These are phyloP conservation scores for Drosophila ercepeae DNA, from an alignment of 1,140 invertebrate genomes.

Conservation along the genomic window DNA sequence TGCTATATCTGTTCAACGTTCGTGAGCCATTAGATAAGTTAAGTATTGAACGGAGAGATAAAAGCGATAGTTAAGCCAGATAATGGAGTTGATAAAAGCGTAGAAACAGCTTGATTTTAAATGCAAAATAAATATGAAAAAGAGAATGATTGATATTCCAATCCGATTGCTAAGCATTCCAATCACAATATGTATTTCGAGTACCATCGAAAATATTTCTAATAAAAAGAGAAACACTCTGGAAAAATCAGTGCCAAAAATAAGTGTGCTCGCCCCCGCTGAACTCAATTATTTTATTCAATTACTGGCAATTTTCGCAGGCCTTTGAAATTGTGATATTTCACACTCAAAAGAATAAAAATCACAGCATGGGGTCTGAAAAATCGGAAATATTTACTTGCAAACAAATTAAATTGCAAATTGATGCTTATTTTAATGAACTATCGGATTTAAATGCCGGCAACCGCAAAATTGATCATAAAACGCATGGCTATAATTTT, in stretches of 20 bases:
- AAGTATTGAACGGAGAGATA: slow-evolving; percentile 31
- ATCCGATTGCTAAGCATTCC: slow-evolving; percentile 5
- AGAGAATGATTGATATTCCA: slow-evolving; percentile 14
- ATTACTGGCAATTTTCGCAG: slow-evolving; percentile 12
- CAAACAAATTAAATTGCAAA: slow-evolving; percentile 39
- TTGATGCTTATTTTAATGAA: slow-evolving; percentile 33
- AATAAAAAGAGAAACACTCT: neutral
- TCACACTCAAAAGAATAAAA: slow-evolving; percentile 2
- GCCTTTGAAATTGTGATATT: slow-evolving; percentile 19
- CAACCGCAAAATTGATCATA: slow-evolving; percentile 5
- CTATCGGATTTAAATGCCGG: slow-evolving; percentile 18
- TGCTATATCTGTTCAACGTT: neutral
- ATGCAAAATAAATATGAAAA: slow-evolving; percentile 14
- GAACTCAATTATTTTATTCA: slow-evolving; percentile 25
- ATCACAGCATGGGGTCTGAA: neutral
- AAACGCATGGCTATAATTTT: neutral
- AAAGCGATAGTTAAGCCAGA: slow-evolving; percentile 23
- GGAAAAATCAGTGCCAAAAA: neutral
- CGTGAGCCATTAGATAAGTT: slow-evolving; percentile 19
- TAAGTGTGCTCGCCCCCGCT: slow-evolving; percentile 7
- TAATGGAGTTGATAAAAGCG: slow-evolving; percentile 19
- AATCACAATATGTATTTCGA: neutral
- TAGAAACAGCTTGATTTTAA: slow-evolving; percentile 6
- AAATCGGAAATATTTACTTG: slow-evolving; percentile 9
- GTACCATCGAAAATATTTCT: neutral